Evolutionary conservation across 2,888 invertebrate species (phyloP), one percentile per base, ranked within the genome.

Genomic region (Caenorhabditis auriculariae): DNA sequence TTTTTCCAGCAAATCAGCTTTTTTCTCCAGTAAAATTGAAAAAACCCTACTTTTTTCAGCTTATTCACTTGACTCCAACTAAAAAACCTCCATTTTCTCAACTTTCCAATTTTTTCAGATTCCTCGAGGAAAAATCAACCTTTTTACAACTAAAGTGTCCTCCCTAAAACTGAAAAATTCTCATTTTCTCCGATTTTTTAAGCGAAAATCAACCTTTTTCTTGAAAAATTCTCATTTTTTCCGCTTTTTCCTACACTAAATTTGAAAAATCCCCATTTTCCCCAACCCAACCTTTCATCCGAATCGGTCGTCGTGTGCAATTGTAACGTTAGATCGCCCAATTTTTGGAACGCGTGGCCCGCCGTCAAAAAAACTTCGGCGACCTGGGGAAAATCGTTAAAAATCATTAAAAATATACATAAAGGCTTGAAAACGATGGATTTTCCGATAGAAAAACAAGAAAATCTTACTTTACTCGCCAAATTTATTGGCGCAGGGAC

Each of bases 331-430:
- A 78, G 53, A 48, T 78, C 78, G 17, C 77, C 77, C 15, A 78
- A 54, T 50, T 74, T 72, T 43, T 78, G 77, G 53, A 78, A 78
- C 9, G 78, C 77, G 44, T 74, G 72, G 4, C 77, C 75, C 17
- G 78, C 78, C 0, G 77, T 76, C 12, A 76, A 64, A 48, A 78
- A 78, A 6, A 78, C 71, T 56, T 78, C 78, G 1, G 77, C 76
- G 6, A 76, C 71, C 73, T 73, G 37, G 29, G 66, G 43, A n/a
- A 5, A 29, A 3, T 26, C n/a, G 1, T 15, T 15, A 15, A 15
- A 15, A n/a, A 15, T 35, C 35, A n/a, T 15, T 35, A 35, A 35
- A 35, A 35, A 35, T 9, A 35, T 35, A 35, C 9, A 15, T 35
- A 9, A 15, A 35, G 9, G 1, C 35, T 35, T 35, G 35, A 35